Evolutionary conservation across 1,140 invertebrate genomes (phyloP).

Genomic region (Zaprionus nigranus): DNA sequence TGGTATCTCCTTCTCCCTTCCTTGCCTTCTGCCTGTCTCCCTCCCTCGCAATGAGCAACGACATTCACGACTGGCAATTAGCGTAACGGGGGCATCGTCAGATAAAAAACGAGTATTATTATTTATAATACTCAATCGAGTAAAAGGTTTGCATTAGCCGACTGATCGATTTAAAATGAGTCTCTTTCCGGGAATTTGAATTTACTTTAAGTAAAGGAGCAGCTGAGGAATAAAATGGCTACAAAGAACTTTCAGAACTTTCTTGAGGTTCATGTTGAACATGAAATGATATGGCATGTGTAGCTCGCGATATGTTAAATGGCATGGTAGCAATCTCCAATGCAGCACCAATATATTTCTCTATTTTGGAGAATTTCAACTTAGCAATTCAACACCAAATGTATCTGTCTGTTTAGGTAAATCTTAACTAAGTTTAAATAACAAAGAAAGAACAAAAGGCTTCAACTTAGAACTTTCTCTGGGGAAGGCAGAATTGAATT

Average conservation of each 20-base stretch:
- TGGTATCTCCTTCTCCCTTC: not conserved
- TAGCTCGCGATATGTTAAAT: not conserved
- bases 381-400: no score
- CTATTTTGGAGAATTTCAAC: no score
- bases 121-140: conserved; percentile 13
- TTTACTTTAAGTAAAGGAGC: not conserved
- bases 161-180: not conserved
- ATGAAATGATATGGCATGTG: not conserved
- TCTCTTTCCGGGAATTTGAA: not conserved
- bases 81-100: conserved; percentile 29
- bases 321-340: no score
- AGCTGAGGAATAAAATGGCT: not conserved
- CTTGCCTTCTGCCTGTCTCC: not conserved
- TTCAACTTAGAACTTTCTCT: no score
- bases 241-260: no score
- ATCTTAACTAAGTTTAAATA: no score
- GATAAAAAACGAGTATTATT: conserved; percentile 37
- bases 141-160: conserved; percentile 8
- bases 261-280: not conserved
- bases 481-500: no score
- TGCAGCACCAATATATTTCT: no score
- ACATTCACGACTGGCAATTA: conserved; percentile 35
- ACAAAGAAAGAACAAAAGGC: no score
- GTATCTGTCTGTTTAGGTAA: no score
- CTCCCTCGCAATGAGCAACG: conserved; percentile 31